These are phyloP conservation scores for Elysia crispata DNA, from an alignment of 2,888 invertebrate species.

Conservation along the genomic window DNA sequence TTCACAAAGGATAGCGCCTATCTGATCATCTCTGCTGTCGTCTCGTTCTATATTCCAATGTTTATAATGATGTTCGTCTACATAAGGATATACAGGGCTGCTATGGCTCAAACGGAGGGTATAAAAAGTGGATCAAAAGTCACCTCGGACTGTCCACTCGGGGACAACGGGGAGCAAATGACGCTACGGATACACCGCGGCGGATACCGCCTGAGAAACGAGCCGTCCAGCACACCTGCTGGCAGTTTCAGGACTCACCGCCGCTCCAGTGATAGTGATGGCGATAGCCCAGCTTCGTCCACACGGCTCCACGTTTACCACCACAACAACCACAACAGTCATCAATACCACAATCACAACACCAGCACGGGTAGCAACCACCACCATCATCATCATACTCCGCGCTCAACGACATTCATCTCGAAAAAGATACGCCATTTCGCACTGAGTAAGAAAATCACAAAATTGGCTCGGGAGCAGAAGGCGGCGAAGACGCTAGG, in stretches of 20 bases:
- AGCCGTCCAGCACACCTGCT: slow-evolving; percentile 51
- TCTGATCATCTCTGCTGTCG: slow-evolving; percentile 96
- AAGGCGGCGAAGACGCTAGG: slow-evolving; percentile 98
- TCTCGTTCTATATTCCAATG: slow-evolving; percentile 97
- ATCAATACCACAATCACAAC: slow-evolving; percentile 33
- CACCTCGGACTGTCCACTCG: slow-evolving; percentile 77
- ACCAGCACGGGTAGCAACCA: slow-evolving; percentile 18
- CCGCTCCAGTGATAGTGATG: slow-evolving; percentile 65
- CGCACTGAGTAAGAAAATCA: slow-evolving; percentile 92
- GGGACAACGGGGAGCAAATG: slow-evolving; percentile 85
- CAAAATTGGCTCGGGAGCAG: slow-evolving; percentile 97
- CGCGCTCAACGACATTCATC: slow-evolving; percentile 65
- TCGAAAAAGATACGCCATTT: slow-evolving; percentile 81
- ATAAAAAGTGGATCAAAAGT: slow-evolving; percentile 92
- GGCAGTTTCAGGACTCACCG: slow-evolving; percentile 58
- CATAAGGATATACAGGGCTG: slow-evolving; percentile 95
- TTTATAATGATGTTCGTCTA: slow-evolving; percentile 99
- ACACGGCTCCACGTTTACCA: slow-evolving; percentile 47
- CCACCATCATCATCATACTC: slow-evolving; percentile 42
- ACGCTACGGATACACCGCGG: slow-evolving; percentile 96
- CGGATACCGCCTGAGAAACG: slow-evolving; percentile 79
- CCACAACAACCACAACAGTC: slow-evolving; percentile 37
- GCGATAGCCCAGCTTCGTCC: slow-evolving; percentile 59
- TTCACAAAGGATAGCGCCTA: slow-evolving; percentile 98
- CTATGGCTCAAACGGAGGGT: slow-evolving; percentile 93